Base-by-base conservation (phyloP, 2,888 invertebrate genomes). In the Spodoptera picta region DNA sequence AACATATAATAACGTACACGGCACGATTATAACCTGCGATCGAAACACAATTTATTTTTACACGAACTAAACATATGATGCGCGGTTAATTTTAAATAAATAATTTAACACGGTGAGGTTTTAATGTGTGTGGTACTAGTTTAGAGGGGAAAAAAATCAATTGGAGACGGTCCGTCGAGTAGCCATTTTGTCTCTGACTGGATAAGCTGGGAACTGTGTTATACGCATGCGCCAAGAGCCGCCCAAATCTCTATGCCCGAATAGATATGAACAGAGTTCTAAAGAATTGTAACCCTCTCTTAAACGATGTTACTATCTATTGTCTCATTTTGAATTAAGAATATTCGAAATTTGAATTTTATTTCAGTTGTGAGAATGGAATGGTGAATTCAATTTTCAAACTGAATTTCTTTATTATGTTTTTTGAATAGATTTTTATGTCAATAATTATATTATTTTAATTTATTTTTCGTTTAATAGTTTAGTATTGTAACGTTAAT, bases 71-170 rank as follows among this genome's bases (percentile, higher is more conserved):
- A 60, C 53, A 46, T 62, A 61, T 42, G 65, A 64, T 58, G 56
- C 60, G 69, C 58, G 75, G 75, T 80, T 75, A 79, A 78, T 76
- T 81, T 80, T 73, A 76, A 80, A 77, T 77, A 75, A 79, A 78
- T 73, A 77, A 71, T 72, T 70, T 53, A 54, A 73, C 74, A 76
- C 72, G 77, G 77, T 66, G 52, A 65, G 69, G 68, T 47, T 79
- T 75, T 73, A 70, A 71, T 76, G 55, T 71, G 75, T 79, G 70
- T 79, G 78, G 74, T 82, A 83, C 83, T 82, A 82, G 83, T 84
- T 85, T 85, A 83, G 87, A 70, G 64, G 87, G 83, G 87, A 88
- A 91, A 92, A 92, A 91, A 92, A 92, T 92, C 92, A 92, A 92
- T 90, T 86, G 82, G 83, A 86, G 89, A 88, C 88, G 87, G 83